phyloP scores from a whole-genome alignment of 1,140 invertebrate genomes.

The Diploscapter pachys region DNA sequence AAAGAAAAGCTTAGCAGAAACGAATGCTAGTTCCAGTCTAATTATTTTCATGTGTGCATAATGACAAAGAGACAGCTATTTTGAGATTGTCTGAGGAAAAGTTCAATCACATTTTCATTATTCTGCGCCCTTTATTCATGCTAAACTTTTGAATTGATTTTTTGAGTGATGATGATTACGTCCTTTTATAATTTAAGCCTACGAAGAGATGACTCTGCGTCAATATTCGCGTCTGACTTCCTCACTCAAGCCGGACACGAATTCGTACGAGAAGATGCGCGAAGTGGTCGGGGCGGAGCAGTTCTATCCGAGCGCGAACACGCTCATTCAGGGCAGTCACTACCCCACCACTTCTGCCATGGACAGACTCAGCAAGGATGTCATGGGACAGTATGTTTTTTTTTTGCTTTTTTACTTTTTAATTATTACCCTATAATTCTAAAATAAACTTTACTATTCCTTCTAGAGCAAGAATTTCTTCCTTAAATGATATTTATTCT shows the following conservation, averaged over 20 bases:
- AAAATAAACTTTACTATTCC: too few relatives aligned
- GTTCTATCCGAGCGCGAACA: slow-evolving; percentile 86
- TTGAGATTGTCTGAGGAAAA: slow-evolving; percentile 1
- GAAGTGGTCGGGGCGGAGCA: slow-evolving; percentile 78
- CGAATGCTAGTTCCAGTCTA: too few relatives aligned
- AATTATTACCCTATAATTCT: background rate
- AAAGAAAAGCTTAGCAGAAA: too few relatives aligned
- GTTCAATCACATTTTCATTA: background rate
- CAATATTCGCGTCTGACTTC: slow-evolving; percentile 86
- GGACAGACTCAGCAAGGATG: slow-evolving; percentile 87
- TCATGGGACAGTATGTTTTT: slow-evolving; percentile 79
- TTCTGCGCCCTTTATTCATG: slow-evolving; percentile 18
- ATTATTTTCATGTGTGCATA: too few relatives aligned
- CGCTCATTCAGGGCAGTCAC: slow-evolving; percentile 76
- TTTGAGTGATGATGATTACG: background rate
- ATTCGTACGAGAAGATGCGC: slow-evolving; percentile 80
- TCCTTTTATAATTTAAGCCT: slow-evolving; percentile 57
- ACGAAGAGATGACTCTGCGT: slow-evolving; percentile 64
- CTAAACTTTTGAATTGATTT: too few relatives aligned
- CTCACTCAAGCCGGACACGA: slow-evolving; percentile 82
- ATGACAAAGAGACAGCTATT: too few relatives aligned
- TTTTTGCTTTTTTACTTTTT: slow-evolving; percentile 11
- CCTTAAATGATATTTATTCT: too few relatives aligned
- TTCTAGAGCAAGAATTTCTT: too few relatives aligned
- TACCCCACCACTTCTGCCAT: slow-evolving; percentile 71